Base-by-base conservation (phyloP, 2,888 invertebrate genomes). In the Pegoplata infirma region DNA sequence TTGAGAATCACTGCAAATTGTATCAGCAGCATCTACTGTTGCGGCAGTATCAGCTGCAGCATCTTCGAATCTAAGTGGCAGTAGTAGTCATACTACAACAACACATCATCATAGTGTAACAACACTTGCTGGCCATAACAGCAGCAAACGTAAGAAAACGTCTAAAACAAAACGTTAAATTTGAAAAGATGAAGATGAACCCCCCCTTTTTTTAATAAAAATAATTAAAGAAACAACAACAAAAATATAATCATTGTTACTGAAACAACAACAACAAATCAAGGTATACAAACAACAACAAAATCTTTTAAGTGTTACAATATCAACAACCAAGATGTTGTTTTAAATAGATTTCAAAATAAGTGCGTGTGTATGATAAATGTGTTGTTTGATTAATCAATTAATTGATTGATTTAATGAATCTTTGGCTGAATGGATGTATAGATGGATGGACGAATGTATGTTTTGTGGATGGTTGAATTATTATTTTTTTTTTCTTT, bases 1-100 rank as follows among this genome's bases (percentile, higher is more conserved):
- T 89, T 89, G 89, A 89, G 88, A 89, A 87, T 88, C 88, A 88
- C 87, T 86, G 84, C 86, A 86, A 82, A 83, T 85, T 75, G 86
- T 80, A 81, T 73, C 82, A 55, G 80, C 80, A 64, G 80, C 80
- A 67, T 76, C 80, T 64, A 76, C 80, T 58, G 72, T 76, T 8
- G 59, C 81, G 63, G 76, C 82, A 66, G 80, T 56, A 66, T 72
- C 58, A 66, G 79, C 73, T 36, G 76, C 76, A 75, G 77, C 86
- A 83, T 71, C 78, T 46, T 71, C 71, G 64, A 19, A 71, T 71
- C 73, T 72, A 58, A 73, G 81, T 51, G 58, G 21, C 19, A 67
- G 56, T 51, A 63, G 56, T 63, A 53, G 55, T 63, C 76, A 83
- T 59, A 81, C 85, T 14, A 51, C 66, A 61, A 56, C 74, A 77